Evolutionary conservation across 2,888 invertebrate species (phyloP).

Genomic region (Chloromyia formosa): DNA sequence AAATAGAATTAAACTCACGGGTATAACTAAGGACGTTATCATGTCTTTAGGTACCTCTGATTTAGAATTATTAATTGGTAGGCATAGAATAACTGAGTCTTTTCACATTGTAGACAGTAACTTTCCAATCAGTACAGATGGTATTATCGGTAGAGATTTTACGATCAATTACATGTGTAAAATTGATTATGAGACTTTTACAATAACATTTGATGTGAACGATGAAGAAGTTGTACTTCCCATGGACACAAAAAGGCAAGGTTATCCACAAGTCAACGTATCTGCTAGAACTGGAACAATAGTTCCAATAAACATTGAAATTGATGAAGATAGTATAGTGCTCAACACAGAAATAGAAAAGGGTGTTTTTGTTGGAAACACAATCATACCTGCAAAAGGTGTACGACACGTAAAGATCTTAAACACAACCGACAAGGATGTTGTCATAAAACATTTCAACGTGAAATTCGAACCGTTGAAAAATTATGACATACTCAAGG

Average conservation of each 20-base stretch:
- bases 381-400: constrained; percentile 21
- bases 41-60: background rate
- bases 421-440: constrained; percentile 2
- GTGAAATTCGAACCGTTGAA: background rate
- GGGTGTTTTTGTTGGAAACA: no score
- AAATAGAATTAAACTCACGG: background rate
- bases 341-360: constrained; percentile 36
- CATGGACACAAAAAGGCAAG: background rate
- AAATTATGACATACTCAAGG: no score
- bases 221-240: background rate
- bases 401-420: constrained; percentile 22
- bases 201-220: background rate
- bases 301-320: background rate
- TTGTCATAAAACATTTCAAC: background rate
- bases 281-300: constrained; percentile 13
- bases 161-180: no score
- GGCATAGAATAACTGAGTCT: no score
- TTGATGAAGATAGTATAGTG: constrained; percentile 40
- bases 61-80: background rate
- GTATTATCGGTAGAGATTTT: constrained; percentile 44
- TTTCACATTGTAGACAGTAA: constrained; percentile 6
- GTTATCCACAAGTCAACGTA: background rate
- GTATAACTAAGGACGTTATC: background rate
- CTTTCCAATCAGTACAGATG: constrained; percentile 39
- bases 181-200: constrained; percentile 5